Evolutionary conservation across 2,888 invertebrate species (phyloP).

Genomic region (Dasysyrphus tricinctus): DNA sequence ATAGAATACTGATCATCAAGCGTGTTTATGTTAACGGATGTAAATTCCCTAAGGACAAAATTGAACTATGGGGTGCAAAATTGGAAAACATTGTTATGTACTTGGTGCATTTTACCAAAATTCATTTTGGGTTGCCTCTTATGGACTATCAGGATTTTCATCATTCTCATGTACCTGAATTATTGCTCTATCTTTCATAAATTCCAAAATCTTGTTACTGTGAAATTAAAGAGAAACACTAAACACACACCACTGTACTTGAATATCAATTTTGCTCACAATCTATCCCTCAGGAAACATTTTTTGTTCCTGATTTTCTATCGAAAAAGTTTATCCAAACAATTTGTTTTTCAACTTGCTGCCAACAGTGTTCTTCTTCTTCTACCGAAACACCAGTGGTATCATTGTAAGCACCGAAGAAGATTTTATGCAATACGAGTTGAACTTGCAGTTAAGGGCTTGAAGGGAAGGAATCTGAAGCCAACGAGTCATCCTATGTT

Average conservation of each 20-base stretch:
- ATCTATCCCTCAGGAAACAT: constrained; percentile 33
- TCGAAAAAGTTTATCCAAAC: constrained; percentile 68
- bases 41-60: too few relatives aligned
- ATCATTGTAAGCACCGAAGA: constrained; percentile 46
- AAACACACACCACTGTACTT: neutral
- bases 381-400: neutral
- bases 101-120: too few relatives aligned
- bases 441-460: constrained; percentile 29
- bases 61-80: too few relatives aligned
- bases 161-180: too few relatives aligned
- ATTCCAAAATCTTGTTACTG: too few relatives aligned
- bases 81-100: too few relatives aligned
- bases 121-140: too few relatives aligned
- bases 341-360: constrained; percentile 58
- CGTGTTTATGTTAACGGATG: too few relatives aligned
- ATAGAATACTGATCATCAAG: too few relatives aligned
- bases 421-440: constrained; percentile 51
- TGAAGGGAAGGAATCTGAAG: neutral
- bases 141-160: too few relatives aligned
- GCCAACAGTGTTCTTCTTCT: constrained; percentile 12
- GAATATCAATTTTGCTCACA: constrained; percentile 14
- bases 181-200: too few relatives aligned
- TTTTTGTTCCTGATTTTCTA: constrained; percentile 37
- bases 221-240: neutral
- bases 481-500: constrained; percentile 25